Evolutionary conservation across 2,113 vertebrate species (phyloP).

Genomic region (Oryctolagus cuniculus): mOryCun1.1 NC_091449.1:12142001-12142500

Average conservation of each 20-base stretch:
- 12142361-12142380: constrained; percentile 31
- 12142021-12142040: background rate
- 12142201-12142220: background rate
- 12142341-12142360: constrained; percentile 16
- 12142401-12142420: background rate
- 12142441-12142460: background rate
- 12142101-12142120: background rate
- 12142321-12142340: constrained; percentile 27
- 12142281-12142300: background rate
- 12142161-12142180: constrained; percentile 2
- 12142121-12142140: background rate
- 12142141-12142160: background rate
- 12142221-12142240: background rate
- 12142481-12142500: background rate
- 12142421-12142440: background rate
- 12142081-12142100: background rate
- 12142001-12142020: constrained; percentile 7
- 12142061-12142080: background rate
- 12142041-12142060: background rate
- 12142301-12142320: background rate
- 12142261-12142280: background rate
- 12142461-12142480: background rate
- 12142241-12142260: background rate
- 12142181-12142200: background rate
- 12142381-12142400: background rate